A percentile compares a stretch with the other conserved stretches of the same genome.
phyloP scores from a whole-genome alignment of 1,140 invertebrate species.

The Cydia pomonella region DNA sequence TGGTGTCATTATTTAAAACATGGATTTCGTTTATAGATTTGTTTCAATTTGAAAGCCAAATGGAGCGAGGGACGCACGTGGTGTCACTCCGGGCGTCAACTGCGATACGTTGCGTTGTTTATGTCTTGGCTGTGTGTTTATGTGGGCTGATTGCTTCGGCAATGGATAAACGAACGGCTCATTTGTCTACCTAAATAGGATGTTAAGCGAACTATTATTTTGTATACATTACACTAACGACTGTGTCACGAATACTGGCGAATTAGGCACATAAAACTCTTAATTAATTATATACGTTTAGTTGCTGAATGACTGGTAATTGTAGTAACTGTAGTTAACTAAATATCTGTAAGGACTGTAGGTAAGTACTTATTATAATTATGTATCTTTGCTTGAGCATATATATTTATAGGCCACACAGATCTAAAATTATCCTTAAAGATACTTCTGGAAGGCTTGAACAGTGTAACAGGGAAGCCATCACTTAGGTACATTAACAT shows the following conservation, averaged over 20 bases:
- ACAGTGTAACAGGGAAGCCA: too few species aligned
- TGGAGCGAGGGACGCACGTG: conserved; percentile 27
- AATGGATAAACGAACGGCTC: conserved; percentile 46
- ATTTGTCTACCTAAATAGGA: conserved; percentile 31
- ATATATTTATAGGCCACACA: too few species aligned
- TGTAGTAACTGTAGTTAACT: too few species aligned
- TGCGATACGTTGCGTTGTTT: conserved; percentile 42
- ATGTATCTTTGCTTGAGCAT: too few species aligned
- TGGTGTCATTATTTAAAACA: conserved; percentile 53
- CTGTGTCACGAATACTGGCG: background rate
- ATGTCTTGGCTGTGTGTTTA: conserved; percentile 39
- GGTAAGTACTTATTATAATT: too few species aligned
- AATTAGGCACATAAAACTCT: background rate
- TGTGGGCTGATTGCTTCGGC: conserved; percentile 41
- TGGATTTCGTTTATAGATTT: conserved; percentile 44
- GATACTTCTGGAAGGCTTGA: too few species aligned
- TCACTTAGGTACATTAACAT: too few species aligned
- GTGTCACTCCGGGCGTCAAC: conserved; percentile 40
- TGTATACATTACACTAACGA: conserved; percentile 36
- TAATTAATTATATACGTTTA: background rate
- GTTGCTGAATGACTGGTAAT: too few species aligned
- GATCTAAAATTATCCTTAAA: too few species aligned
- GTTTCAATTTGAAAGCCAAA: conserved; percentile 42
- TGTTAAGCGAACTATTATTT: conserved; percentile 40
- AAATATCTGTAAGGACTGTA: too few species aligned